Percentiles rank a stretch among this genome's conserved stretches.
Evolutionary conservation across 2,888 invertebrate species (phyloP).

Genomic region (Aleiodes testaceus): DNA sequence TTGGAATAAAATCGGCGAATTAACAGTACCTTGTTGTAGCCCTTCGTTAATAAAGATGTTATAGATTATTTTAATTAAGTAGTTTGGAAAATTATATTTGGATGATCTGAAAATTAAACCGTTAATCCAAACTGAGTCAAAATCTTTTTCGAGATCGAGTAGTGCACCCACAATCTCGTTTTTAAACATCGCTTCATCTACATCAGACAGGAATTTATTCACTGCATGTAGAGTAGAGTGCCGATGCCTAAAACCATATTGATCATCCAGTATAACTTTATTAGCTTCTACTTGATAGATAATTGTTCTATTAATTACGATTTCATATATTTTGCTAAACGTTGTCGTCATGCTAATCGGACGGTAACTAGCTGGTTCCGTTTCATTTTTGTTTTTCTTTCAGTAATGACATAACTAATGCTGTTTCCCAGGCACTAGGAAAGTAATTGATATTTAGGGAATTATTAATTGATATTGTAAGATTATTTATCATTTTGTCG

Average conservation of each 20-base stretch:
- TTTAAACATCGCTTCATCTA: background rate
- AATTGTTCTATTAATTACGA: background rate
- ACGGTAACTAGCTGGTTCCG: background rate
- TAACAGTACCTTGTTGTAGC: no score
- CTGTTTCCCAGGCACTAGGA: background rate
- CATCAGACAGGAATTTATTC: background rate
- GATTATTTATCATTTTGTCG: background rate
- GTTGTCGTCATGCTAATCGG: background rate
- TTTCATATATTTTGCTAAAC: background rate
- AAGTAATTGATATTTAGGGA: constrained; percentile 2
- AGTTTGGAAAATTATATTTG: no score
- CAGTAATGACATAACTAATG: background rate
- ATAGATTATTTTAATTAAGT: no score
- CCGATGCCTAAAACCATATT: background rate
- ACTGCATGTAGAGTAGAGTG: background rate
- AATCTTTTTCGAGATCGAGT: no score
- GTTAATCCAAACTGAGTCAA: no score
- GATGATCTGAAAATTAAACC: no score
- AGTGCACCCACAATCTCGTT: background rate
- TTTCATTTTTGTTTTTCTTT: background rate
- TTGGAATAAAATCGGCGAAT: no score
- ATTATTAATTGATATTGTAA: constrained; percentile 9
- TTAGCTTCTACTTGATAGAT: background rate
- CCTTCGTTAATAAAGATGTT: no score
- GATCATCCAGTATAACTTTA: background rate